Evolutionary conservation across 2,797 vertebrate species (phyloP), one percentile per base, ranked within the genome.

Genomic region (Triplophysa bombifrons): DNA sequence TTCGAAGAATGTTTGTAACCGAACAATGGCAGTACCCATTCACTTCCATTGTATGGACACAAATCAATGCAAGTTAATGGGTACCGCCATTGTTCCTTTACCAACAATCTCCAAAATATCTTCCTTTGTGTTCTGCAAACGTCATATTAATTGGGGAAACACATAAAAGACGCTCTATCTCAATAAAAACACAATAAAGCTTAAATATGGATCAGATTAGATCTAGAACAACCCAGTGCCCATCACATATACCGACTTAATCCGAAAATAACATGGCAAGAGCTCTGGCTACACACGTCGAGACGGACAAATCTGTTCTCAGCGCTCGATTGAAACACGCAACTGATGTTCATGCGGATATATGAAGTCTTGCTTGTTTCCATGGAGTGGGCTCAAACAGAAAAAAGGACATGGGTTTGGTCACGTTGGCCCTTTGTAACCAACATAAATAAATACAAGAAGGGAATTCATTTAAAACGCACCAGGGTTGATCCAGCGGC

Each of bases 361-460:
- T 74, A 22, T 19, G 16, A 50, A 83, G 77, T 69, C 38, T 51
- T 34, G 69, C 50, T 58, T 66, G 84, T 88, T 87, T 69, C 87
- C 79, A 60, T 41, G 85, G 83, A 86, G 60, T 86, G 79, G 81
- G 74, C 85, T 84, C 71, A 84, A 77, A 1, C 11, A 3, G n/a
- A 63, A 75, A 46, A 84, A 83, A 78, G 84, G 85, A 85, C 85
- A 86, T 78, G 84, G 86, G 83, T 88, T 89, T 81, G 85, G 83
- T 75, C 83, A 84, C 17, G 70, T 89, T 82, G 53, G 84, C 80
- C 83, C 86, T 90, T 86, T 87, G 85, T 85, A 87, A 87, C 82
- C 85, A 90, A 91, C 83, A 88, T 87, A 91, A 92, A 92, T 90
- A 90, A 91, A 90, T 82, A 85, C 68, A 88, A 81, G 85, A 84